Percentiles rank a stretch among this genome's conserved stretches.
These are phyloP conservation scores for Machimus rusticus DNA, from an alignment of 2,888 invertebrate species.

Conservation along the genomic window DNA sequence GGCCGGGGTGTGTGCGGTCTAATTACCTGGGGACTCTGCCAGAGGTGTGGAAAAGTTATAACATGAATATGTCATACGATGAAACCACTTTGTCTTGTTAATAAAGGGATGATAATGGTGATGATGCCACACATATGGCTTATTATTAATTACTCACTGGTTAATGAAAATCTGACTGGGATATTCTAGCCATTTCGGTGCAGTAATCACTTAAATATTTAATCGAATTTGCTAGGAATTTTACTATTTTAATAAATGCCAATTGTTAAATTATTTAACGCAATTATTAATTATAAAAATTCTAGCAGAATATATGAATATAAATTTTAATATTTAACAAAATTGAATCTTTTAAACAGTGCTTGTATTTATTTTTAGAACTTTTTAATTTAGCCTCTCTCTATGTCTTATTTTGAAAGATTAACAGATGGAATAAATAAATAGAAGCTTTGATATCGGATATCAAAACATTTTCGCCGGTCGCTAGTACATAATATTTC, in stretches of 20 bases:
- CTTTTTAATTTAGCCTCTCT: no score
- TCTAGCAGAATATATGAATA: no score
- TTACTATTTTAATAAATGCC: background rate
- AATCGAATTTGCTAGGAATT: background rate
- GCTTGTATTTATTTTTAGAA: no score
- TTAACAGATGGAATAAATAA: no score
- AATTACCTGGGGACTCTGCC: conserved; percentile 42
- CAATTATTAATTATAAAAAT: background rate
- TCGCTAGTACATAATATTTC: no score
- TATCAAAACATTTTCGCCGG: no score
- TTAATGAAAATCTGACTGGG: conserved; percentile 29
- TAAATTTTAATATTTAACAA: no score
- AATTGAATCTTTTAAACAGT: no score
- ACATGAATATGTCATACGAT: conserved; percentile 45
- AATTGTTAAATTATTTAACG: background rate
- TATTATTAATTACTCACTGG: conserved; percentile 42
- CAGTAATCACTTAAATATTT: background rate
- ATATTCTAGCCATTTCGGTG: background rate
- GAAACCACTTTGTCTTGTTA: conserved; percentile 46
- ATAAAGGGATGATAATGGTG: conserved; percentile 47
- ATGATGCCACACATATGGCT: conserved; percentile 45
- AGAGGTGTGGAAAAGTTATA: conserved; percentile 46
- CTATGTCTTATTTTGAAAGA: no score
- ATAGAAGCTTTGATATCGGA: no score
- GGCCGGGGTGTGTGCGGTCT: conserved; percentile 6